These are phyloP conservation scores for Protonemura montana DNA, from an alignment of 2,888 invertebrate species.

Conservation along the genomic window DNA sequence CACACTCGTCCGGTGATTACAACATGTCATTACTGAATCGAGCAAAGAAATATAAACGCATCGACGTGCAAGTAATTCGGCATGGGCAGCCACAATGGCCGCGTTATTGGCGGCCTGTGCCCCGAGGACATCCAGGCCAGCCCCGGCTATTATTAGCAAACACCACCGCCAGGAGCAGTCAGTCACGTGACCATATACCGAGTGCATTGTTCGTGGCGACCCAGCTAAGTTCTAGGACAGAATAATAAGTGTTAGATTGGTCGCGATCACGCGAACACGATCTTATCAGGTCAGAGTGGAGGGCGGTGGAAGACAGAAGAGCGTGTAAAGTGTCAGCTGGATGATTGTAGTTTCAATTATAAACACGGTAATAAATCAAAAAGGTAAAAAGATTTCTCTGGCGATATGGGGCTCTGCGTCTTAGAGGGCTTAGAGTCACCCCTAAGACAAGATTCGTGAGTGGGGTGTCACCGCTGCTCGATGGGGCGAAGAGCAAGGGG, in stretches of 20 bases:
- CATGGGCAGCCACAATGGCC: too few relatives aligned
- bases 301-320: neutral
- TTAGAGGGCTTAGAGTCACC: too few relatives aligned
- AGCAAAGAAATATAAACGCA: too few relatives aligned
- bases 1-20: too few relatives aligned
- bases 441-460: too few relatives aligned
- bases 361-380: neutral
- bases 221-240: neutral
- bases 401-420: too few relatives aligned
- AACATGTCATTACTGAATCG: too few relatives aligned
- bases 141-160: neutral
- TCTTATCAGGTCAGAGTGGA: neutral
- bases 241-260: neutral
- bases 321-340: neutral
- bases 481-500: too few relatives aligned
- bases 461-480: too few relatives aligned
- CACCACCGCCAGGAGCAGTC: neutral
- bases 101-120: neutral
- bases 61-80: too few relatives aligned
- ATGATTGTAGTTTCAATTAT: neutral
- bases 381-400: neutral
- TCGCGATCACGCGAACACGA: neutral
- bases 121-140: neutral
- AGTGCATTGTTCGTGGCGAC: neutral
- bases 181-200: too few relatives aligned